Evolutionary conservation across 2,113 vertebrate species (phyloP).

Genomic region (Onychostoma macrolepis): DNA sequence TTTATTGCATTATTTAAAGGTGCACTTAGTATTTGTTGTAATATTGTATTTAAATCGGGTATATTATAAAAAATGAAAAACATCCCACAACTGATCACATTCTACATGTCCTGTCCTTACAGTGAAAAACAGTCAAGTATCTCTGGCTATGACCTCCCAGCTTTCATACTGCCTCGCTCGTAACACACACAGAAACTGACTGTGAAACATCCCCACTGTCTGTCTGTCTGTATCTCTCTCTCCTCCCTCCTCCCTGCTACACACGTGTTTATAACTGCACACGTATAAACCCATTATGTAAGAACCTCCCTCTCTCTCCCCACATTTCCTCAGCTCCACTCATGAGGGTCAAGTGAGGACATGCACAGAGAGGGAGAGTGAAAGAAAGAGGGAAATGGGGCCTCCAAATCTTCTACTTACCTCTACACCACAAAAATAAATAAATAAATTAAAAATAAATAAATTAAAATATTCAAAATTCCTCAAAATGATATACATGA

Average conservation of each 20-base stretch:
- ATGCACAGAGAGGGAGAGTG: slow-evolving; percentile 28
- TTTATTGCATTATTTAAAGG: not conserved
- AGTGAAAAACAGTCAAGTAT: not conserved
- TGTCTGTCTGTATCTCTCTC: not conserved
- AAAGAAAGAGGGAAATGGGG: slow-evolving; percentile 36
- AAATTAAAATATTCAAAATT: not conserved
- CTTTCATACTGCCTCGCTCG: slow-evolving; percentile 13
- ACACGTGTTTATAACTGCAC: slow-evolving; percentile 59
- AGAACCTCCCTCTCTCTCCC: slow-evolving; percentile 56
- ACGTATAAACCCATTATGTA: slow-evolving; percentile 69
- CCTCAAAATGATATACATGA: not conserved
- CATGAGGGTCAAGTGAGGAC: slow-evolving; percentile 73
- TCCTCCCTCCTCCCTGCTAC: slow-evolving; percentile 2
- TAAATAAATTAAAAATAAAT: too few relatives aligned
- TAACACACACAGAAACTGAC: slow-evolving; percentile 52
- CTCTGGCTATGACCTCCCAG: not conserved
- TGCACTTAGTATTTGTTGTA: not conserved
- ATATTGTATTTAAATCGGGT: not conserved
- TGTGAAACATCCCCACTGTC: slow-evolving; percentile 45
- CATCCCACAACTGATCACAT: not conserved
- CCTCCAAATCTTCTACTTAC: not conserved
- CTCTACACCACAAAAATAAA: slow-evolving; percentile 5
- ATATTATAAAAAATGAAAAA: not conserved
- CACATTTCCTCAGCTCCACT: slow-evolving; percentile 62
- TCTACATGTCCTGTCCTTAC: not conserved